phyloP scores from a whole-genome alignment of 2,113 vertebrate genomes.

The Cyanoderma ruficeps region DNA sequence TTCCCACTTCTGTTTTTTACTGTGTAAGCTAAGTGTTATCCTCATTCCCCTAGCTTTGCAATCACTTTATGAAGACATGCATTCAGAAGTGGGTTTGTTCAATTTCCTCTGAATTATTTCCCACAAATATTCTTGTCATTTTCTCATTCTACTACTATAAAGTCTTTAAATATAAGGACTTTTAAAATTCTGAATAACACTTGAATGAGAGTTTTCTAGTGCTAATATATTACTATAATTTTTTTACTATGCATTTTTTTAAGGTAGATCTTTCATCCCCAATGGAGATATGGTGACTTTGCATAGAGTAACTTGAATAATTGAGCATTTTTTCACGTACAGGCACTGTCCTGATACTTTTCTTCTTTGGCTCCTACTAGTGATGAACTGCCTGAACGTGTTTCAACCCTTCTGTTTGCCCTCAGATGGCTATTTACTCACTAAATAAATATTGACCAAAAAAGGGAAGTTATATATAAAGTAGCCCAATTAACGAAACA shows the following conservation, averaged over 20 bases:
- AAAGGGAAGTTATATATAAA: neutral
- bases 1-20: neutral
- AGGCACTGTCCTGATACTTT: neutral
- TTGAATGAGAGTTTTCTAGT: neutral
- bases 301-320: neutral
- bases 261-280: neutral
- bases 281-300: neutral
- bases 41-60: neutral
- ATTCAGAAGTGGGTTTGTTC: neutral
- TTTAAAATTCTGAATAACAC: neutral
- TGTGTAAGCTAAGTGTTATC: neutral
- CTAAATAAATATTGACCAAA: neutral
- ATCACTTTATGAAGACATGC: neutral
- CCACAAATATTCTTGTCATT: neutral
- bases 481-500: neutral
- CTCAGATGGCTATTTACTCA: neutral
- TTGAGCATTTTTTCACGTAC: neutral
- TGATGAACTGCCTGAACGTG: neutral
- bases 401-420: neutral
- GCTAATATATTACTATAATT: neutral
- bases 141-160: neutral
- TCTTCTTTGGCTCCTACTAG: neutral
- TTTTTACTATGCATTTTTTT: neutral
- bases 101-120: neutral
- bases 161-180: neutral